Evolutionary conservation across 2,113 vertebrate genomes (phyloP).

Genomic region (Oryzias woworae): DNA sequence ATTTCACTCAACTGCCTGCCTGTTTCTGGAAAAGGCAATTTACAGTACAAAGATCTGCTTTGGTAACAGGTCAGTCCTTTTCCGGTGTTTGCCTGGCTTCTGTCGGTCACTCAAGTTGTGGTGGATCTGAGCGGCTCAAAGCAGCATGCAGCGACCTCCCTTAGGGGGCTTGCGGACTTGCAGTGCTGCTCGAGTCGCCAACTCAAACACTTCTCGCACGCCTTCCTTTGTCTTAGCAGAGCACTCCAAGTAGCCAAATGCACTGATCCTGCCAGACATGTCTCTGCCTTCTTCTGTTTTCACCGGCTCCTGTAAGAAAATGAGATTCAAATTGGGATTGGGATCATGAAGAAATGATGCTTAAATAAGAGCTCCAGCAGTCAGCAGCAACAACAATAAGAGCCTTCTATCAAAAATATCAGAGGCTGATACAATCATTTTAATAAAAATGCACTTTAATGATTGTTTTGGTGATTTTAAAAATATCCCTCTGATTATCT

Average conservation of each 20-base stretch:
- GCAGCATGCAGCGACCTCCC: constrained; percentile 83
- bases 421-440: not conserved
- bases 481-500: not conserved
- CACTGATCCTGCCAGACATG: constrained; percentile 91
- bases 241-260: constrained; percentile 96
- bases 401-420: not conserved
- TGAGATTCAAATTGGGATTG: not conserved
- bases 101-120: constrained; percentile 34
- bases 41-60: constrained; percentile 75
- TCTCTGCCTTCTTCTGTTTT: constrained; percentile 92
- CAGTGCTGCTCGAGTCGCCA: constrained; percentile 94
- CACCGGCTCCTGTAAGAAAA: constrained; percentile 85
- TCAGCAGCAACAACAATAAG: not conserved
- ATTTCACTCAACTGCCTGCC: constrained; percentile 30
- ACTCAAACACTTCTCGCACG: constrained; percentile 95
- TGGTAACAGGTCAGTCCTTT: constrained; percentile 67
- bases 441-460: not conserved
- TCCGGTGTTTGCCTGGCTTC: constrained; percentile 16
- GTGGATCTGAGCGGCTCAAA: constrained; percentile 73
- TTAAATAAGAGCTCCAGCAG: not conserved
- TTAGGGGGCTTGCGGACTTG: constrained; percentile 94
- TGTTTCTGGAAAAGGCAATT: constrained; percentile 61
- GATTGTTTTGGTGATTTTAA: not conserved
- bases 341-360: too few species aligned
- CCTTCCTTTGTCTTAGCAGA: constrained; percentile 98